Evolutionary conservation across 2,113 vertebrate genomes (phyloP), one percentile per base, ranked within the genome.

Genomic region (Maccullochella peelii): DNA sequence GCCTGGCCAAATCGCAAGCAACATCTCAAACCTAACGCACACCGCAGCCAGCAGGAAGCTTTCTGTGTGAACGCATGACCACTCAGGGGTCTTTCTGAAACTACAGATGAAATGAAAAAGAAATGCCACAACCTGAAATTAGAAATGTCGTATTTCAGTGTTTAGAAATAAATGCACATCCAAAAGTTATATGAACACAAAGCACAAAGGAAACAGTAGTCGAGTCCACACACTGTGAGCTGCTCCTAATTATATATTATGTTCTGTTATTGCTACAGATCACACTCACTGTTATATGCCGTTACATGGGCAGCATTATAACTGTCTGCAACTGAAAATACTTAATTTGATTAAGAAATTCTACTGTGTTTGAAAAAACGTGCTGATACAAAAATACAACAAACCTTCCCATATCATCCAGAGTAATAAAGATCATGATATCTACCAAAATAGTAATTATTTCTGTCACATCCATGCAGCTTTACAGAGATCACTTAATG

Each of bases 21-120:
- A 33, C 33, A 58, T 55, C 5, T 36, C 21, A 69, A 84, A 78
- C 63, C n/a, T 42, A 58, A n/a, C 72, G 49, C 59, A 21, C 58
- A n/a, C 21, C 27, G 25, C 57, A 23, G 27, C n/a, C 16, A 67
- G 15, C 81, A 59, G 18, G 18, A 47, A 30, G 50, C 5, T n/a
- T 6, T 38, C 12, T 1, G 49, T 16, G 57, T 54, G 9, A 71
- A 9, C 8, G 2, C 3, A 6, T 33, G 58, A 61, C 30, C 73
- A 23, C n/a, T 25, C 25, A 12, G 3, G 52, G 25, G 18, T 67
- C 23, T 66, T 44, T 11, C 27, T 66, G n/a, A 52, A 42, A 61
- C 36, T 44, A 1, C 11, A 61, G 20, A 5, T 33, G 2, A 20
- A 14, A 47, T 16, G 3, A 47, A 2, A n/a, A 38, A 2, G 5